Evolutionary conservation across 1,140 invertebrate species (phyloP), one percentile per base, ranked within the genome.

Genomic region (Drosophila subpulchrella): DNA sequence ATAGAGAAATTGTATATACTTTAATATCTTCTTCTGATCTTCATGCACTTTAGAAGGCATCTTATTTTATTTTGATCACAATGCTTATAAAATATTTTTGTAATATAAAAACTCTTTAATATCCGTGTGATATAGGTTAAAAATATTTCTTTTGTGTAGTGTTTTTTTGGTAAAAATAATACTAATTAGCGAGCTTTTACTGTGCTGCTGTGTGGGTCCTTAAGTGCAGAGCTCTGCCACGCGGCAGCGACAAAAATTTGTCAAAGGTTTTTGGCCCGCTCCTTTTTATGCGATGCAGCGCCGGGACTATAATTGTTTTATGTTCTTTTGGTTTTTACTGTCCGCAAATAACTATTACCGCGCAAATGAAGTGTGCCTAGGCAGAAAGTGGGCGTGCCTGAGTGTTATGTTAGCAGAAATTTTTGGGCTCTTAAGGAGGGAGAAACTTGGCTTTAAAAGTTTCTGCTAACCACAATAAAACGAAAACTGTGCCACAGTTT

Each of bases 281-380:
- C 53, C 51, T 70, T 67, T 76, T 89, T 89, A 88, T 88, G 80
- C 65, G 60, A 48, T 61, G 66, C 70, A 79, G 79, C 84, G 79
- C 60, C 63, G 83, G 83, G 83, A 89, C 83, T 80, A 88, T 88
- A 88, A 88, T 88, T 88, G 83, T 88, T 88, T 88, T 80, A 88
- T 89, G 84, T 77, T 50, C 73, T 66, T 78, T 74, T 77, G 63
- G 67, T 63, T 89, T 79, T 89, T 83, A 83, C 79, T 83, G 79
- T 65, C 62, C 46, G 80, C 67, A 89, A 78, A 78, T 78, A 78
- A 78, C 75, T 78, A 77, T 78, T 78, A 78, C 75, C 63, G 50
- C 73, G 76, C 81, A 83, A 88, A 88, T 88, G 80, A 83, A 88
- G 83, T 89, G 80, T 80, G 53, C 54, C 42, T 39, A 42, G 70